phyloP scores from a whole-genome alignment of 2,888 invertebrate genomes.

The Colostygia pectinataria region DNA sequence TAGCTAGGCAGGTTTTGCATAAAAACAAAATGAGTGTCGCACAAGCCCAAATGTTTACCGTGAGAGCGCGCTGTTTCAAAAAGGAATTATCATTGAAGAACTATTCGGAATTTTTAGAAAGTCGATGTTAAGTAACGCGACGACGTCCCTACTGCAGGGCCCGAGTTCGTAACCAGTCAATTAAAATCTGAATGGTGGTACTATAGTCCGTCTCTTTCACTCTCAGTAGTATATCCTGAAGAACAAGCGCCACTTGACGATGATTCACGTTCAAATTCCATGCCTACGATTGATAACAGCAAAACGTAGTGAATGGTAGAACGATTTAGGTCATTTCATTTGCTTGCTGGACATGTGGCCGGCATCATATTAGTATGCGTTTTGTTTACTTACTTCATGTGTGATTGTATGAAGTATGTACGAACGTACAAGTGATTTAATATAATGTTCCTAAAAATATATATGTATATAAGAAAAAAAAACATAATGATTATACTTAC shows the following conservation, averaged over 20 bases:
- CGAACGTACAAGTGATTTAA: not conserved
- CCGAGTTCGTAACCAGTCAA: slow-evolving; percentile 80
- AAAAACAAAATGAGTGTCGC: slow-evolving; percentile 30
- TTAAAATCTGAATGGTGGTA: slow-evolving; percentile 79
- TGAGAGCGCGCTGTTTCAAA: slow-evolving; percentile 53
- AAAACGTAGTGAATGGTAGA: slow-evolving; percentile 73
- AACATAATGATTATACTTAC: too few species aligned
- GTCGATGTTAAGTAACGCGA: slow-evolving; percentile 73
- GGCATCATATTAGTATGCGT: slow-evolving; percentile 52
- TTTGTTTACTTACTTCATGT: slow-evolving; percentile 59
- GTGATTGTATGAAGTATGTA: slow-evolving; percentile 32
- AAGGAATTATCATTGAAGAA: slow-evolving; percentile 63
- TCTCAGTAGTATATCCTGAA: slow-evolving; percentile 64
- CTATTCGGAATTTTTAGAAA: slow-evolving; percentile 77
- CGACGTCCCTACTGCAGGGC: slow-evolving; percentile 77
- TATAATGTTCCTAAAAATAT: too few species aligned
- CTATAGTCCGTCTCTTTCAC: slow-evolving; percentile 70
- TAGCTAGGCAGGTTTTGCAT: slow-evolving; percentile 33
- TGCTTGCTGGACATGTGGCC: slow-evolving; percentile 58
- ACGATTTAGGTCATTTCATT: slow-evolving; percentile 69
- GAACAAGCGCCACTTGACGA: slow-evolving; percentile 79
- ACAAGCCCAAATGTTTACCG: slow-evolving; percentile 34
- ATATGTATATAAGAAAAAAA: too few species aligned
- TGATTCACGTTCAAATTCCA: slow-evolving; percentile 79
- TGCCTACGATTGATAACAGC: slow-evolving; percentile 80